Conservation (phyloP, 2,113 vertebrate genomes). For the Boleophthalmus pectinirostris region DNA sequence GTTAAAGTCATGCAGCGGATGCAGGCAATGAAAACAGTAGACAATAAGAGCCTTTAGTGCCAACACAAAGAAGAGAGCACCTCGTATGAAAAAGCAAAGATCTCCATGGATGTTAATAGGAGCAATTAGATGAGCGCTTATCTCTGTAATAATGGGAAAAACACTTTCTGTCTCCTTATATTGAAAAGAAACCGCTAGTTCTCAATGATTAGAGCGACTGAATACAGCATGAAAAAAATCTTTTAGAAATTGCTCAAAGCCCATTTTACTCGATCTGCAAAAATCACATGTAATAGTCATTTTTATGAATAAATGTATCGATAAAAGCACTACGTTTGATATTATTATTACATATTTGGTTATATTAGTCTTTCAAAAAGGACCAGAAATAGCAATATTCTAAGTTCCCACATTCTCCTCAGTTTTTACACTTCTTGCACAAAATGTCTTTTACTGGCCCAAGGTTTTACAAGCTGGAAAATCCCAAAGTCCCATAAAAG, state of each 20-base stretch:
- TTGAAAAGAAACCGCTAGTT: neutral
- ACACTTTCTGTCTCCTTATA: neutral
- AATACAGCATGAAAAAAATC: neutral
- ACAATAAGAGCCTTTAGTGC: neutral
- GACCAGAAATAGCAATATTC: neutral
- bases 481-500: neutral
- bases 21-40: neutral
- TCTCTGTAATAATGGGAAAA: neutral
- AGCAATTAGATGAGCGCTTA: neutral
- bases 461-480: conserved; percentile 3
- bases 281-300: neutral
- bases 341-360: too few species aligned
- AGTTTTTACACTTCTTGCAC: neutral
- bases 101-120: neutral
- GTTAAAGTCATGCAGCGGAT: conserved; percentile 13
- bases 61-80: neutral
- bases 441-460: neutral
- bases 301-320: too few species aligned
- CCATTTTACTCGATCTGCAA: neutral
- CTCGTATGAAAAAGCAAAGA: neutral
- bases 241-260: neutral
- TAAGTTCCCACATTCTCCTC: neutral
- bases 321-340: too few species aligned
- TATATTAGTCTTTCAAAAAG: neutral
- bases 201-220: neutral